Evolutionary conservation across 2,888 invertebrate genomes (phyloP).

Genomic region (Hirtodrosophila duncani): DNA sequence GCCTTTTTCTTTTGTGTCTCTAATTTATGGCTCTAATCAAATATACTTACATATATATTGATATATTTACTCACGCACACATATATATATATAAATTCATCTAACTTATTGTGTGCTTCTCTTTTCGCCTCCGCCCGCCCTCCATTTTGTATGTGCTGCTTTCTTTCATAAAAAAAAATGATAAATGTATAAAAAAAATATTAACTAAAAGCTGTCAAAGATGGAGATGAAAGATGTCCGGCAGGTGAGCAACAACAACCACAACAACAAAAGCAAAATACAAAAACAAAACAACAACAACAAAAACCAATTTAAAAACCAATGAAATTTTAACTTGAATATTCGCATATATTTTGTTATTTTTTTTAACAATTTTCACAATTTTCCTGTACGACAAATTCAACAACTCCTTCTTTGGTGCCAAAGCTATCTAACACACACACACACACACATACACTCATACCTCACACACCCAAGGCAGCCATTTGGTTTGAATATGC

Average conservation of each 20-base stretch:
- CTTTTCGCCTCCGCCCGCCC: constrained; percentile 40
- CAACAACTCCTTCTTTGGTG: constrained; percentile 47
- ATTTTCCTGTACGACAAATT: constrained; percentile 3
- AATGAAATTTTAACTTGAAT: background rate
- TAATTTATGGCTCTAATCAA: constrained; percentile 14
- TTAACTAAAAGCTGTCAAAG: constrained; percentile 80
- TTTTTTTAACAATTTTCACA: constrained; percentile 26
- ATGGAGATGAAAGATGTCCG: constrained; percentile 84
- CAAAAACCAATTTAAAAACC: constrained; percentile 9
- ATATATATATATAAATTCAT: constrained; percentile 30
- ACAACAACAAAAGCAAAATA: constrained; percentile 42
- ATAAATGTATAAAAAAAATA: constrained; percentile 13
- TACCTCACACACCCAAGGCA: constrained; percentile 16
- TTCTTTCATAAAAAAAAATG: constrained; percentile 34
- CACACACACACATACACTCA: constrained; percentile 15
- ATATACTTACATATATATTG: constrained; percentile 16
- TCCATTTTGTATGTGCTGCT: constrained; percentile 54
- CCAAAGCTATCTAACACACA: constrained; percentile 5
- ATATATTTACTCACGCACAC: too few relatives aligned
- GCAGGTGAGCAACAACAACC: constrained; percentile 81
- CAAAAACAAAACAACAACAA: constrained; percentile 15
- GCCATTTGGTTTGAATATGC: constrained; percentile 49
- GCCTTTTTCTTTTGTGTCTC: constrained; percentile 4
- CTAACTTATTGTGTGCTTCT: constrained; percentile 58
- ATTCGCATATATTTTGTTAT: constrained; percentile 5